Percentiles rank a stretch among this genome's conserved stretches.
These are phyloP conservation scores for Drosophila tristis DNA, from an alignment of 1,140 invertebrate genomes.

Conservation along the genomic window DNA sequence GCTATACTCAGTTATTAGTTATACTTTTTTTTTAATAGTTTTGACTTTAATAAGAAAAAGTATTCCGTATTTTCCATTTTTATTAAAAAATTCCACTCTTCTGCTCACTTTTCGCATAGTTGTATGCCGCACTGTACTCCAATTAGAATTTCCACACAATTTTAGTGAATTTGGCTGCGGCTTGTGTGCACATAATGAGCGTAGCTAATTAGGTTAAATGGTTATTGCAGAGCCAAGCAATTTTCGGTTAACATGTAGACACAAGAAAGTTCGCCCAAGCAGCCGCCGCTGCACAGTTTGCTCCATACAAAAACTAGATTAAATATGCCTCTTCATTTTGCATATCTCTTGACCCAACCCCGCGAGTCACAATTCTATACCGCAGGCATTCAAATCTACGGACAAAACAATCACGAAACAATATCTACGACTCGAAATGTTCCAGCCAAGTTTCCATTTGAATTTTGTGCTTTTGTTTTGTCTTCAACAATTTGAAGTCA, in stretches of 20 bases:
- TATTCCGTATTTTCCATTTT: neutral
- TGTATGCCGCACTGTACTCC: slow-evolving; percentile 11
- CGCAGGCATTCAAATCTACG: slow-evolving; percentile 10
- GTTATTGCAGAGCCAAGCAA: neutral
- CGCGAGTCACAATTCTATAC: neutral
- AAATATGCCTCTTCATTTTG: neutral
- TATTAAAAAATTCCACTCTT: neutral
- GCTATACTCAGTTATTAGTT: too few relatives aligned
- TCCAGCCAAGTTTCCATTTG: slow-evolving; percentile 24
- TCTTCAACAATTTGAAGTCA: slow-evolving; percentile 40
- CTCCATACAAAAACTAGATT: too few relatives aligned
- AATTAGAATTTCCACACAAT: slow-evolving; percentile 14
- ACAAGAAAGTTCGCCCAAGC: neutral
- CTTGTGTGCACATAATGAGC: slow-evolving; percentile 27
- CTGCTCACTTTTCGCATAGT: neutral
- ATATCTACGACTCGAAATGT: slow-evolving; percentile 22
- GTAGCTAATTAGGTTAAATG: slow-evolving; percentile 41
- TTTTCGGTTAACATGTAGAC: neutral
- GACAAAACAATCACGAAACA: slow-evolving; percentile 15
- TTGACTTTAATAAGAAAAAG: too few relatives aligned
- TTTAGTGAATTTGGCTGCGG: slow-evolving; percentile 20
- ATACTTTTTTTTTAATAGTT: neutral
- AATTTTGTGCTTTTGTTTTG: slow-evolving; percentile 32
- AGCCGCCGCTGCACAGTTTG: too few relatives aligned
- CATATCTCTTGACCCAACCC: neutral